Base-by-base conservation (phyloP, 2,797 vertebrate species). In the Acomys russatus region DNA sequence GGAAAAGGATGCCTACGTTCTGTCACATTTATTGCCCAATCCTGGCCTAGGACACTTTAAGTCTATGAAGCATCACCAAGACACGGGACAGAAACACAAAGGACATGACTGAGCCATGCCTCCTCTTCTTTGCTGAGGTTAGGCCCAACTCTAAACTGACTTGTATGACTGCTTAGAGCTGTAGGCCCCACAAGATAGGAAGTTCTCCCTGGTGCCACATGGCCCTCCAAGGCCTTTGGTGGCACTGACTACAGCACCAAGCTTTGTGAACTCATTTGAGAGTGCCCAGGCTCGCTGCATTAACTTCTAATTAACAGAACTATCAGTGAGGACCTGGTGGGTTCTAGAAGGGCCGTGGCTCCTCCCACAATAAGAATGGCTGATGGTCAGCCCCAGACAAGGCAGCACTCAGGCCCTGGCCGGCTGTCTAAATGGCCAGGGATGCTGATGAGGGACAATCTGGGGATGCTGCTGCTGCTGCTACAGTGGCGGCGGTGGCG, bases 11-110 rank as follows among this genome's bases (percentile, higher is more conserved):
- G 33, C 87, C 74, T 56, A 82, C 15, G 51, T 90, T 77, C 78
- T 79, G 85, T 66, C 51, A 66, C 35, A 71, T 9, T 7, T 25
- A 44, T 96, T 96, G 77, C 97, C 93, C 82, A 95, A 92, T 82
- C 78, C 85, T 49, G 59, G 20, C 38, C 74, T 23, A 30, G 54
- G 73, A 80, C 68, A 20, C 49, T 56, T 30, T n/a, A 64, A 92
- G 88, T 63, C 70, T 73, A 80, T 73, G 94, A 96, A 90, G 68
- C 95, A 97, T 96, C 96, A 79, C 22, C 38, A 30, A 82, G 68
- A 90, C 30, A 22, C 25, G 63, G 86, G 56, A 73, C 95, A 89
- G 79, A 88, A 92, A 94, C 78, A 38, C 73, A 90, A 73, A 56
- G 23, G 49, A 11, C 56, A 18, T 90, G 90, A 90, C 88, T 95